Evolutionary conservation across 2,888 invertebrate genomes (phyloP).

Genomic region (Coelogynopora nodosa): DNA sequence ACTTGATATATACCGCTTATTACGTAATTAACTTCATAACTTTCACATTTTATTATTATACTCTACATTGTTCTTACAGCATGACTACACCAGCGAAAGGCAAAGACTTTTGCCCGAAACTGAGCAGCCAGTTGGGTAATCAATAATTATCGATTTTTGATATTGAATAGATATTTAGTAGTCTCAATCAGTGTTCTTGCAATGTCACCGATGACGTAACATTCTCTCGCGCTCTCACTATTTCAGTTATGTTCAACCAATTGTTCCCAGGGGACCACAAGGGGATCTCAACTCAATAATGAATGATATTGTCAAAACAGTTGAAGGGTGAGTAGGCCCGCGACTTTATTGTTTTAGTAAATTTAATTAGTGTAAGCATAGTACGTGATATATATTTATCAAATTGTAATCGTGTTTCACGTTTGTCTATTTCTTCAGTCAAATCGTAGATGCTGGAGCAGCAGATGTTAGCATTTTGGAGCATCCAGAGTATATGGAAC

Average conservation of each 20-base stretch:
- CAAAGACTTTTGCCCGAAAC: constrained; percentile 3
- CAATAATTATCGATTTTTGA: background rate
- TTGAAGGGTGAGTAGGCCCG: background rate
- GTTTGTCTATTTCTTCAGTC: too few species aligned
- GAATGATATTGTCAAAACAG: background rate
- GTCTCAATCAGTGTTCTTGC: background rate
- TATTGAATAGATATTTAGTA: background rate
- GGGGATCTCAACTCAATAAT: background rate
- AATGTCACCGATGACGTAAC: too few species aligned
- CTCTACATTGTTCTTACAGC: background rate
- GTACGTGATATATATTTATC: too few species aligned
- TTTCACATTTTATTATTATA: background rate
- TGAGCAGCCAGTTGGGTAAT: background rate
- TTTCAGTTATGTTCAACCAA: background rate
- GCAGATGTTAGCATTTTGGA: background rate
- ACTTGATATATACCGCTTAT: background rate
- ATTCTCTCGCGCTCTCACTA: background rate
- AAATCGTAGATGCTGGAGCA: background rate
- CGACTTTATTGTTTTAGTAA: too few species aligned
- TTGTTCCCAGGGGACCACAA: background rate
- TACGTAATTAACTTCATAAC: background rate
- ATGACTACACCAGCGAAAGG: background rate
- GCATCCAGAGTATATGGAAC: background rate
- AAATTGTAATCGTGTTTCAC: too few species aligned
- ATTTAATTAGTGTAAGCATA: too few species aligned